Conservation (phyloP, 2,113 vertebrate species). For the Apus apus region DNA sequence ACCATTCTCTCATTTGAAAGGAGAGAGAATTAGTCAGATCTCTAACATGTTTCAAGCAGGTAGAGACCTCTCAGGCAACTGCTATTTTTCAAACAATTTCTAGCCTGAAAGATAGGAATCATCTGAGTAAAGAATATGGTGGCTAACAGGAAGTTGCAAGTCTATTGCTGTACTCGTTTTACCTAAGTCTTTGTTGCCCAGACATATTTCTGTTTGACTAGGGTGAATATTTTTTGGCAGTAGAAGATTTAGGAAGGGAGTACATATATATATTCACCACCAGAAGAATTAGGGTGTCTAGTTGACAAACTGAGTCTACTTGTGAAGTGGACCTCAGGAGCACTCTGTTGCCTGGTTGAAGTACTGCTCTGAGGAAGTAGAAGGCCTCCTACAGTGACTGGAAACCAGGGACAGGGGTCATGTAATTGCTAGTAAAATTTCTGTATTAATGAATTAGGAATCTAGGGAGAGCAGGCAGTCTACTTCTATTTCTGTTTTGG, state of each 20-base stretch:
- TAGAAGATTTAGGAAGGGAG: neutral
- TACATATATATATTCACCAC: neutral
- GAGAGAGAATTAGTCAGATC: neutral
- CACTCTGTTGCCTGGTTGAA: neutral
- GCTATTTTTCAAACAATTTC: neutral
- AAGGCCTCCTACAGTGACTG: neutral
- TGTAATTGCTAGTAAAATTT: neutral
- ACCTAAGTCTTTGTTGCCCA: neutral
- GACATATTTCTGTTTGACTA: neutral
- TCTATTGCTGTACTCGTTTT: neutral
- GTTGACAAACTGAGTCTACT: neutral
- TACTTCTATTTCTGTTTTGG: neutral
- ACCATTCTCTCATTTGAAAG: rapidly evolving
- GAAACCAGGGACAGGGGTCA: neutral
- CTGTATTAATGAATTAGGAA: neutral
- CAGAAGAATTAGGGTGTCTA: neutral
- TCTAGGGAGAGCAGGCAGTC: neutral
- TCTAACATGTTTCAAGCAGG: neutral
- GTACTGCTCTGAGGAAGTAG: neutral
- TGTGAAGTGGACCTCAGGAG: neutral
- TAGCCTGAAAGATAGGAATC: neutral
- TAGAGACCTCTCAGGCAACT: neutral
- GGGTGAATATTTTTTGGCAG: neutral
- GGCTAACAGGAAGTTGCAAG: neutral
- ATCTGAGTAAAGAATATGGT: neutral